Conservation (phyloP, 2,888 invertebrate species). For the Hoplodrina blanda region DNA sequence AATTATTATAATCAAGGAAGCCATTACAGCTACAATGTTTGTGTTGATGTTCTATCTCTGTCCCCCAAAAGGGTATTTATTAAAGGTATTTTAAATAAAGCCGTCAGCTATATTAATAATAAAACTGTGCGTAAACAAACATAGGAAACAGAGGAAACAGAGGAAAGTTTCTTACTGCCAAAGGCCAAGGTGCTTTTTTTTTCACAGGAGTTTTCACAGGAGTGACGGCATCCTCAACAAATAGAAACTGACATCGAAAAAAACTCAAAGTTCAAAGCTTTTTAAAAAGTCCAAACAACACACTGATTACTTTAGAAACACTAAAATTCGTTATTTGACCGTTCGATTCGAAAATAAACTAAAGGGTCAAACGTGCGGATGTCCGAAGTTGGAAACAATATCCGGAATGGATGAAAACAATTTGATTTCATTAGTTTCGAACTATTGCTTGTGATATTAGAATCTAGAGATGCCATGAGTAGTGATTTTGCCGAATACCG, state of each 20-base stretch:
- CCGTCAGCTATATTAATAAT: too few relatives aligned
- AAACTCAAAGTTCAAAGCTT: background rate
- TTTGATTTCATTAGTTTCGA: constrained; percentile 52
- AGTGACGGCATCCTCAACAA: too few relatives aligned
- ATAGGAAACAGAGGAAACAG: too few relatives aligned
- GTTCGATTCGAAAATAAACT: constrained; percentile 43
- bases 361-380: constrained; percentile 31
- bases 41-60: background rate
- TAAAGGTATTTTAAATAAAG: too few relatives aligned
- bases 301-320: constrained; percentile 8
- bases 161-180: too few relatives aligned
- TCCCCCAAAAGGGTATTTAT: background rate
- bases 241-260: background rate
- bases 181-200: too few relatives aligned
- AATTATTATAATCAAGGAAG: constrained; percentile 25
- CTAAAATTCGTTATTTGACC: constrained; percentile 21
- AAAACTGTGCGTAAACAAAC: too few relatives aligned
- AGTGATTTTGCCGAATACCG: too few relatives aligned
- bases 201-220: too few relatives aligned
- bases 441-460: constrained; percentile 35
- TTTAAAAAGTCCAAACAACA: background rate
- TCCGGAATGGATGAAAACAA: constrained; percentile 37
- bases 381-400: constrained; percentile 53
- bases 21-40: constrained; percentile 15
- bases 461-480: background rate